phyloP scores from a whole-genome alignment of 2,888 invertebrate species.

The Sepiola atlantica region DNA sequence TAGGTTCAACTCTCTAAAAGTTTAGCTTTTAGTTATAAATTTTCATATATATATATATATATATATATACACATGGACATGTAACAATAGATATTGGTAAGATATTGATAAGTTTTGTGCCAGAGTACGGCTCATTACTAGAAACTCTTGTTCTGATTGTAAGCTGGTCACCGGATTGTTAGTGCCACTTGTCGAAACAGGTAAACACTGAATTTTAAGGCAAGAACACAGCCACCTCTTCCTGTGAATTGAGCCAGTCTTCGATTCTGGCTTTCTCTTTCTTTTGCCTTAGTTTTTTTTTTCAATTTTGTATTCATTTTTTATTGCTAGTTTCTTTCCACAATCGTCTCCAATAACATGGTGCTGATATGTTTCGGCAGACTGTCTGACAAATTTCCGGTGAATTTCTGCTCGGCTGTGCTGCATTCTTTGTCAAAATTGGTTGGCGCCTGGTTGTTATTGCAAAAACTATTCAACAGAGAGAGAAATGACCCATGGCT shows the following conservation, averaged over 20 bases:
- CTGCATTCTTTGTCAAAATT: constrained; percentile 32
- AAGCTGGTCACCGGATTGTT: not conserved
- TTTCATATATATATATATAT: not conserved
- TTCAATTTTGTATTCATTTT: not conserved
- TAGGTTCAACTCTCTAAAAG: too few species aligned
- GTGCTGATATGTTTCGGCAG: constrained; percentile 22
- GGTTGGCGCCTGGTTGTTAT: constrained; percentile 32
- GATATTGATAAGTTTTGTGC: not conserved
- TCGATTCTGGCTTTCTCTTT: not conserved
- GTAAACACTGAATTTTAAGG: not conserved
- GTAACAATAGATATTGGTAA: not conserved
- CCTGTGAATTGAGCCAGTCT: constrained; percentile 12
- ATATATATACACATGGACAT: not conserved
- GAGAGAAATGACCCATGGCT: constrained; percentile 22
- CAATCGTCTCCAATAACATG: constrained; percentile 32
- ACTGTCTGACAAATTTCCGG: constrained; percentile 13
- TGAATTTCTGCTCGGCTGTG: not conserved
- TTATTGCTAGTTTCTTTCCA: constrained; percentile 1
- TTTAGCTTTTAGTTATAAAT: too few species aligned
- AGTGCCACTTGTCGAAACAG: constrained; percentile 4
- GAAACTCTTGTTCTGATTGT: not conserved
- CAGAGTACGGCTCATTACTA: not conserved
- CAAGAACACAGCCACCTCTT: constrained; percentile 20
- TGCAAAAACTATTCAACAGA: constrained; percentile 32
- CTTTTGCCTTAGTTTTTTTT: not conserved